Evolutionary conservation across 2,888 invertebrate genomes (phyloP).

Genomic region (Agriopis marginaria): DNA sequence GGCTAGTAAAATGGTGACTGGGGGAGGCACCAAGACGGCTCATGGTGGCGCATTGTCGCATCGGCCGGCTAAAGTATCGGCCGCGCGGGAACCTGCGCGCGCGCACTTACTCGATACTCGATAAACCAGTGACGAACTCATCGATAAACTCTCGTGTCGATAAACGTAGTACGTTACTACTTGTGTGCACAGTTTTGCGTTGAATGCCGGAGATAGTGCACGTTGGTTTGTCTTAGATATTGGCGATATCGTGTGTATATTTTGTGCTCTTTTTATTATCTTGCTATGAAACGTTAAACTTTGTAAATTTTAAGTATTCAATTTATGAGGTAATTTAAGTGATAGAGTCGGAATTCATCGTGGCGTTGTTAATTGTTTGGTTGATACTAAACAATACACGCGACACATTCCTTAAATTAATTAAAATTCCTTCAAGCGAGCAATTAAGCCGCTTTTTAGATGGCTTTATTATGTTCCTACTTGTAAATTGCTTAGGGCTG

Average conservation of each 20-base stretch:
- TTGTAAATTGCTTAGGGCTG: background rate
- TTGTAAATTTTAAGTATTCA: background rate
- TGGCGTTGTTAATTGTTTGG: constrained; percentile 16
- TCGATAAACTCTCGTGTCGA: constrained; percentile 39
- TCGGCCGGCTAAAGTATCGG: constrained; percentile 77
- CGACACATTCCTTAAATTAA: constrained; percentile 18
- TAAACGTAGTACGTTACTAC: constrained; percentile 31
- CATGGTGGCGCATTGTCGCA: constrained; percentile 80
- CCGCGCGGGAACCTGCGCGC: constrained; percentile 76
- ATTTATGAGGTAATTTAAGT: constrained; percentile 7
- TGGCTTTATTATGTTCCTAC: background rate
- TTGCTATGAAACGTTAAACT: background rate
- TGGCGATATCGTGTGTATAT: constrained; percentile 30
- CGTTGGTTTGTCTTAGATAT: constrained; percentile 35
- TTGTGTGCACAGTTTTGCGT: constrained; percentile 33
- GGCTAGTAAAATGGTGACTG: constrained; percentile 74
- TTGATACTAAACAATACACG: constrained; percentile 25
- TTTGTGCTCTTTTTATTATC: constrained; percentile 10
- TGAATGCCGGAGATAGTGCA: constrained; percentile 36
- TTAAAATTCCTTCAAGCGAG: constrained; percentile 17
- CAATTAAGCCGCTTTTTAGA: constrained; percentile 11
- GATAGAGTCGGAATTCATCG: constrained; percentile 17
- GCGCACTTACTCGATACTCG: constrained; percentile 52
- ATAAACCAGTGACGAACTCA: constrained; percentile 35
- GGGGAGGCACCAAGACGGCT: constrained; percentile 68